Evolutionary conservation across 2,888 invertebrate genomes (phyloP), one percentile per base, ranked within the genome.

Genomic region (Microctonus aethiopoides): DNA sequence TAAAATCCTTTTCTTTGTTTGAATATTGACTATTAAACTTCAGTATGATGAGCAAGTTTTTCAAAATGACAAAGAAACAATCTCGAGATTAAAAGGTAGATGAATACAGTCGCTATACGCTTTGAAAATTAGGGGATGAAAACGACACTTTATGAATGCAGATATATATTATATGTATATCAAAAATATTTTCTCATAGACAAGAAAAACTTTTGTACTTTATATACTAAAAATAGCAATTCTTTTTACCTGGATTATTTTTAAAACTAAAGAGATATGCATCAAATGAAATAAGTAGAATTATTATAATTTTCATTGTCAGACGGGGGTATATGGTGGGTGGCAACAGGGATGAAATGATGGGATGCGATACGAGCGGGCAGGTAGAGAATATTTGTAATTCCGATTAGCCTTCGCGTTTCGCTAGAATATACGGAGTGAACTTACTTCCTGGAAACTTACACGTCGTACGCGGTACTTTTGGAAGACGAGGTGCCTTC

Each of bases 341-440:
- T 70, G 75, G 74, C 73, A 74, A 51, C n/a, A 52, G 32, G 34
- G 29, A 32, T 29, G n/a, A 22, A 71, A 62, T 66, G 68, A 69
- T 69, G 68, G 67, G 70, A 72, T 70, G 68, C 60, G 70, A 61
- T 71, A 64, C 64, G 70, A 72, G 68, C 61, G 66, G 57, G 68
- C 73, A 71, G 74, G 76, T 74, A 78, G 78, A 75, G 78, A 77
- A 76, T 78, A 81, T 81, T 81, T 84, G 84, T 84, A 84, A 84
- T 84, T 84, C 84, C 83, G 83, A 84, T 84, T 84, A 84, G 82
- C 77, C 77, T 73, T 74, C 75, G 78, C 70, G 61, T 70, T 51
- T 39, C 66, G 16, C 54, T 32, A 68, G 51, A 64, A 68, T 65
- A 66, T 71, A 68, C 70, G 68, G 67, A 71, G 70, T 57, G 74